phyloP scores from a whole-genome alignment of 2,888 invertebrate species.

The Venusia cambrica region DNA sequence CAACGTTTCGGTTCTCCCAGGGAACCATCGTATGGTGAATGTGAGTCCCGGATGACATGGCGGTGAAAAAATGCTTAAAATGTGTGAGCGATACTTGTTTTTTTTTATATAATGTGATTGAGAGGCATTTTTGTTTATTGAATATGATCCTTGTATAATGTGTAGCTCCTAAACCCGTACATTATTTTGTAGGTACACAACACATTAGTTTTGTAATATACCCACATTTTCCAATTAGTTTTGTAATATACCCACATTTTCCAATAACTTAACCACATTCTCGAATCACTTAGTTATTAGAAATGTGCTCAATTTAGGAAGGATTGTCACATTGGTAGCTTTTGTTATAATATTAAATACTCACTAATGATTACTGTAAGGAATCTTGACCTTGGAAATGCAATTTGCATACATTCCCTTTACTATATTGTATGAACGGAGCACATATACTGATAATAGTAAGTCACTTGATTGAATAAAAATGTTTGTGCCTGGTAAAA shows the following conservation, averaged over 20 bases:
- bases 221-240: constrained; percentile 2
- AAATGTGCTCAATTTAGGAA: constrained; percentile 20
- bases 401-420: constrained; percentile 17
- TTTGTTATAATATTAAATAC: constrained; percentile 16
- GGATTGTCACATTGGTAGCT: constrained; percentile 6
- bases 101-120: too few relatives aligned
- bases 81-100: too few relatives aligned
- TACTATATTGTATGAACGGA: constrained; percentile 8
- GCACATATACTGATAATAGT: constrained; percentile 5
- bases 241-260: too few relatives aligned
- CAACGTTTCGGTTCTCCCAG: too few relatives aligned
- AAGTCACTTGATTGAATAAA: constrained; percentile 12
- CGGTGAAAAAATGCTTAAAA: too few relatives aligned
- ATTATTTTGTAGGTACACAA: too few relatives aligned
- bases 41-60: too few relatives aligned
- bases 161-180: too few relatives aligned
- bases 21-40: too few relatives aligned
- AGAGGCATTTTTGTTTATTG: too few relatives aligned
- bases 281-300: too few relatives aligned
- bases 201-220: neutral
- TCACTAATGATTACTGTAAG: constrained; percentile 11
- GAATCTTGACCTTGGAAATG: constrained; percentile 9
- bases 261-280: constrained; percentile 2
- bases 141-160: too few relatives aligned
- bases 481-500: constrained; percentile 20